A percentile compares a stretch with the other conserved stretches of the same genome.
Evolutionary conservation across 2,113 vertebrate species (phyloP).

Genomic region (Strix aluco): DNA sequence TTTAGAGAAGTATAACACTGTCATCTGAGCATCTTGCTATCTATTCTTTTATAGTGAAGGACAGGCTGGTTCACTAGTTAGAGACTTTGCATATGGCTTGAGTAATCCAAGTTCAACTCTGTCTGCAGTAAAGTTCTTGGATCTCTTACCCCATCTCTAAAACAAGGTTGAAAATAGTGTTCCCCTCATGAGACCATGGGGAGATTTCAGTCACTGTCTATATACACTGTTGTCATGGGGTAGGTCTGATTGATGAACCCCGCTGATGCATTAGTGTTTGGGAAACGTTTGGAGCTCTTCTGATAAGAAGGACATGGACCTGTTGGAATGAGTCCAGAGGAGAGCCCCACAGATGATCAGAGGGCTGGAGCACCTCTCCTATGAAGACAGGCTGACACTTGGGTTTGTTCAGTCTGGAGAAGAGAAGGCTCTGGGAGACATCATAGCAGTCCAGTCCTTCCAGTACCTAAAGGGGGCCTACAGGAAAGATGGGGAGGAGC

Average conservation of each 20-base stretch:
- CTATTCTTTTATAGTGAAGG: neutral
- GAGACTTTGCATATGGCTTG: neutral
- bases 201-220: neutral
- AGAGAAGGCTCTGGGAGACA: no score
- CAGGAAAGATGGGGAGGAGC: no score
- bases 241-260: neutral
- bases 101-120: neutral
- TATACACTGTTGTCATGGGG: neutral
- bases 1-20: neutral
- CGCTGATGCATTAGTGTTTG: neutral
- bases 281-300: neutral
- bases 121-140: neutral
- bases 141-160: neutral
- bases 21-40: neutral
- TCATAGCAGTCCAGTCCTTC: no score
- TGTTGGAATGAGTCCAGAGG: no score
- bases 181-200: neutral
- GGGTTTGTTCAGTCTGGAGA: no score
- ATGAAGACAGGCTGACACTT: no score
- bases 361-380: no score
- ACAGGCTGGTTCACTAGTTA: neutral
- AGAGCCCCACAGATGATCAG: no score
- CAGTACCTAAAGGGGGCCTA: no score
- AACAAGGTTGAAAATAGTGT: neutral
- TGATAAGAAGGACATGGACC: no score